These are phyloP conservation scores for Chrysolina americana DNA, from an alignment of 2,888 invertebrate genomes.

Conservation along the genomic window DNA sequence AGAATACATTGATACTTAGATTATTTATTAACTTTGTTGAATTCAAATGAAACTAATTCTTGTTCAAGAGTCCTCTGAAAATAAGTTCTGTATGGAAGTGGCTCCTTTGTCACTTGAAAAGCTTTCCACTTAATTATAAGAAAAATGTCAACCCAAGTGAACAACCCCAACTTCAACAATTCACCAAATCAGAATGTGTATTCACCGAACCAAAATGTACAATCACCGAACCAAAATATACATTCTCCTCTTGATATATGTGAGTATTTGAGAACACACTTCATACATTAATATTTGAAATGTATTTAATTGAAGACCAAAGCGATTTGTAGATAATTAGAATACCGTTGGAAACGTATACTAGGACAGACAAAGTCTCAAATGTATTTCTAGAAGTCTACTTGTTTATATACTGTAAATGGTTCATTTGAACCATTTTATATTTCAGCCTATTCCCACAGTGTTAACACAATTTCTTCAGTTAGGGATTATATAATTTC, in stretches of 20 bases:
- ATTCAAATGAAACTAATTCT: not conserved
- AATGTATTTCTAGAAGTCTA: not conserved
- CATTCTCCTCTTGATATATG: conserved; percentile 60
- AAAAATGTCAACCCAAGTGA: conserved; percentile 43
- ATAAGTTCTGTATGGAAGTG: conserved; percentile 7
- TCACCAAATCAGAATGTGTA: conserved; percentile 44
- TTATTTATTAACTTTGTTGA: not conserved
- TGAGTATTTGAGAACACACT: conserved; percentile 50
- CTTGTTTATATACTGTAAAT: conserved; percentile 6
- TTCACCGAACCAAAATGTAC: conserved; percentile 44
- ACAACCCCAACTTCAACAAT: conserved; percentile 32
- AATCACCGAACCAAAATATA: conserved; percentile 39
- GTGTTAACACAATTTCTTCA: conserved; percentile 66
- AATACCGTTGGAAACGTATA: too few species aligned
- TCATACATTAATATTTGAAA: not conserved
- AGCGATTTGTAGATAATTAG: too few species aligned
- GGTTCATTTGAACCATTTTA: conserved; percentile 40
- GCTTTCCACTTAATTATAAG: not conserved
- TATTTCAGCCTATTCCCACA: conserved; percentile 65
- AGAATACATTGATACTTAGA: not conserved
- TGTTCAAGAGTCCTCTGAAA: not conserved
- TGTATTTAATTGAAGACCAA: too few species aligned
- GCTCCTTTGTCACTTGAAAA: not conserved
- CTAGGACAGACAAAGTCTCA: too few species aligned
- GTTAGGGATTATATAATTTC: conserved; percentile 66